Evolutionary conservation across 2,113 vertebrate genomes (phyloP).

Genomic region (Myxocyprinus asiaticus): DNA sequence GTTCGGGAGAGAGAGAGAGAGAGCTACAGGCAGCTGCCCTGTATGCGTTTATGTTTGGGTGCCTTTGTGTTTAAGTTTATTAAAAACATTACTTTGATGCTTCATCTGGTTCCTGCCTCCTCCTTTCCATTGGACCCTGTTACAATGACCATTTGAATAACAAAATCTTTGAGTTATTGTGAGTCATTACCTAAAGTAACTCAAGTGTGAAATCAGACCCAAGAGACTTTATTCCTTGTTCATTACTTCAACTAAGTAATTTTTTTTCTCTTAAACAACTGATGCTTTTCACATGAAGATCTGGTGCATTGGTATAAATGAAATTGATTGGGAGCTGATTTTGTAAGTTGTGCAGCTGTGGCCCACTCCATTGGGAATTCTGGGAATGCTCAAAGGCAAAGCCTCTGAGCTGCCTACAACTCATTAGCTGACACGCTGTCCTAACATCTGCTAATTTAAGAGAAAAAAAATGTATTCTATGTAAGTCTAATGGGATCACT

Average conservation of each 20-base stretch:
- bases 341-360: conserved; percentile 43
- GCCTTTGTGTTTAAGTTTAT: no score
- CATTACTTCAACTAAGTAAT: conserved; percentile 22
- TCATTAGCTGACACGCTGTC: not conserved
- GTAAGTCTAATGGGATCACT: not conserved
- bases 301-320: conserved; percentile 6
- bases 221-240: no score
- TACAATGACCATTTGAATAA: not conserved
- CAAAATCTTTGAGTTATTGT: not conserved
- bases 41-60: no score
- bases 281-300: conserved; percentile 67
- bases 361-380: conserved; percentile 48
- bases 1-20: no score
- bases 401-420: not conserved
- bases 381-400: conserved; percentile 52
- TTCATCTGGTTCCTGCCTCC: no score
- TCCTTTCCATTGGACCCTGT: no score
- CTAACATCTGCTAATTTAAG: not conserved
- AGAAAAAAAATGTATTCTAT: not conserved
- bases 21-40: no score
- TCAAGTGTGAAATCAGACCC: no score
- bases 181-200: not conserved
- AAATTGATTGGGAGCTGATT: conserved; percentile 42
- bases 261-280: conserved; percentile 49
- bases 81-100: no score